Evolutionary conservation across 2,888 invertebrate species (phyloP), one percentile per base, ranked within the genome.

Genomic region (Diabrotica balteata): DNA sequence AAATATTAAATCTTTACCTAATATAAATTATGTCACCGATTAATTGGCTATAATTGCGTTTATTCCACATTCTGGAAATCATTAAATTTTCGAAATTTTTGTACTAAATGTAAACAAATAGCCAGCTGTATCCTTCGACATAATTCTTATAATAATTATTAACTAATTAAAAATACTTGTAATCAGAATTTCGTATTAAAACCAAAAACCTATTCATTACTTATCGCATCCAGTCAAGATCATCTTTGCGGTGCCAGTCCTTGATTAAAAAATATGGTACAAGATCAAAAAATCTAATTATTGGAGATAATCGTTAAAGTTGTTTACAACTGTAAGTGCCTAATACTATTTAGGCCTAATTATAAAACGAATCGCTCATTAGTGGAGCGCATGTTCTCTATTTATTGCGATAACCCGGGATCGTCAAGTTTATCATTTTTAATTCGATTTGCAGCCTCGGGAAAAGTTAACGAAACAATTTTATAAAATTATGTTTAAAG

Each of bases 301-400:
- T 54, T 42, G 42, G 32, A 54, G n/a, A 45, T 45, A n/a, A 61
- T 8, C 17, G 32, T 10, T 22, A 43, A 60, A 51, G 10, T 53
- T 61, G 61, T 61, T 61, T 61, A 61, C 45, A 53, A 53, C 32
- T 46, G 11, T 45, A 45, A 17, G 17, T 45, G 55, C 54, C 62
- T 54, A 62, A 62, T 9, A 11, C 43, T 54, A 54, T 62, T 47
- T 62, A 59, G 59, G 59, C 59, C 59, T 47, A 55, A 62, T 62
- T 49, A 62, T 54, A 54, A 59, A 49, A 54, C 32, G 62, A 54
- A 55, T 11, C 46, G 46, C 42, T 55, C 62, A 54, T 62, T 54
- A 62, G 11, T 62, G 62, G 54, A 55, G 54, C 62, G 54, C 55
- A 62, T 62, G 62, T 49, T 55, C 54, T 62, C 62, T 55, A 62